Evolutionary conservation across 2,797 vertebrate species (phyloP).

Genomic region (Falco novaeseelandiae): DNA sequence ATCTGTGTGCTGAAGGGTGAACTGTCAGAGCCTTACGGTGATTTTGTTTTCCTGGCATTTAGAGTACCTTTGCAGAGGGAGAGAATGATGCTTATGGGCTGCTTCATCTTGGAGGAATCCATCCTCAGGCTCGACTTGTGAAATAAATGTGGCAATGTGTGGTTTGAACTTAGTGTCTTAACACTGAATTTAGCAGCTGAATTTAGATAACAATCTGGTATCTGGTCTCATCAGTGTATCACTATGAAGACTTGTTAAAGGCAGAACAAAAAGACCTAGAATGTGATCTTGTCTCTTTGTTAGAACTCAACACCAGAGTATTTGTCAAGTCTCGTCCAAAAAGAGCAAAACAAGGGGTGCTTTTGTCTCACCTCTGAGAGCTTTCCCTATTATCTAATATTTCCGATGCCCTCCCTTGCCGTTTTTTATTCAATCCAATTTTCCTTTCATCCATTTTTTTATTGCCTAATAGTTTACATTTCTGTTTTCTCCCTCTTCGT

Average conservation of each 20-base stretch:
- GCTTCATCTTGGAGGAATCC: slow-evolving; percentile 53
- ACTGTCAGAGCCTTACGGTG: slow-evolving; percentile 39
- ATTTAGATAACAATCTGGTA: slow-evolving; percentile 74
- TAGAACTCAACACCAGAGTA: background rate
- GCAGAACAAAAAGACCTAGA: slow-evolving; percentile 65
- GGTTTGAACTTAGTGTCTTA: slow-evolving; percentile 71
- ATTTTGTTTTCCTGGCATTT: slow-evolving; percentile 57
- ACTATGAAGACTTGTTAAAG: slow-evolving; percentile 66
- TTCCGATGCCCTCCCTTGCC: background rate
- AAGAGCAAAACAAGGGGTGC: slow-evolving; percentile 17
- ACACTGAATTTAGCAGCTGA: slow-evolving; percentile 72
- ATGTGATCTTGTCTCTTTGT: slow-evolving; percentile 58
- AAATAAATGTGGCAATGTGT: slow-evolving; percentile 70
- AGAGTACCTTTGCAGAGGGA: slow-evolving; percentile 31
- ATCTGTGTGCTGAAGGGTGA: slow-evolving; percentile 29
- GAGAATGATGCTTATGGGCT: slow-evolving; percentile 40
- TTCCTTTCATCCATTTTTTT: background rate
- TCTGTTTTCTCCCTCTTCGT: background rate
- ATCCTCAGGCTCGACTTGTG: slow-evolving; percentile 60
- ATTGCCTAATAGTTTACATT: background rate
- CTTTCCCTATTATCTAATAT: background rate
- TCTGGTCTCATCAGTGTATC: slow-evolving; percentile 68
- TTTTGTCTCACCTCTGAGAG: background rate
- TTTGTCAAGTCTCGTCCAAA: slow-evolving; percentile 33
- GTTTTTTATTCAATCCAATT: background rate